Conservation (phyloP, 2,113 vertebrate species). For the Aspiorhynchus laticeps region DNA sequence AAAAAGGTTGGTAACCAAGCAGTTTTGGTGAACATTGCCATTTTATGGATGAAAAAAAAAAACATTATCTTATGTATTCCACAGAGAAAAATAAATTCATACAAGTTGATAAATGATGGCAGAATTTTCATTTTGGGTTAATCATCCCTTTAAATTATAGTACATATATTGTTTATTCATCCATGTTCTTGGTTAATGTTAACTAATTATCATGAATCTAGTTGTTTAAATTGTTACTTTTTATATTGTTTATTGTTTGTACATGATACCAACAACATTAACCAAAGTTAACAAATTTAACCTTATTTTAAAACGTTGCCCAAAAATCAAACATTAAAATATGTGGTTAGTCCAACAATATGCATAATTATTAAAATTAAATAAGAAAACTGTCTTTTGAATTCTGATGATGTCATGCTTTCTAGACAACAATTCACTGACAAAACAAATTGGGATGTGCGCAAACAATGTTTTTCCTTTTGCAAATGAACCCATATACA, state of each 20-base stretch:
- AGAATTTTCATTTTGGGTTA: not conserved
- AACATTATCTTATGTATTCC: no score
- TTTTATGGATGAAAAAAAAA: no score
- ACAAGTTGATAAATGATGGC: not conserved
- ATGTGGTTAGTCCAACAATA: not conserved
- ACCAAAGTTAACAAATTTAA: not conserved
- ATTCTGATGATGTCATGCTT: not conserved
- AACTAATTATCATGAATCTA: no score
- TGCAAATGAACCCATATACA: not conserved
- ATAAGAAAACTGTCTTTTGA: not conserved
- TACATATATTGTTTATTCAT: not conserved
- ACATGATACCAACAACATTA: not conserved
- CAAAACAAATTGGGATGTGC: not conserved
- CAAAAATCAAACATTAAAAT: not conserved
- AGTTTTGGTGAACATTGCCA: no score
- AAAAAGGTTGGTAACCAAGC: no score
- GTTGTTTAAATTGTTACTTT: no score
- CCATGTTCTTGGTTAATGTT: no score
- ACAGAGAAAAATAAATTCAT: no score
- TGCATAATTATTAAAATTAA: not conserved
- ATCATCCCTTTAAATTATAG: not conserved
- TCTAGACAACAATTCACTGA: not conserved
- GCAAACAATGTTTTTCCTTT: not conserved
- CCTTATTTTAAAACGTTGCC: not conserved
- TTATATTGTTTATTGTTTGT: not conserved